These are phyloP conservation scores for Axinella damicornis DNA, from an alignment of 37 sponge, comb jelly and placozoan genomes.

Conservation along the genomic window DNA sequence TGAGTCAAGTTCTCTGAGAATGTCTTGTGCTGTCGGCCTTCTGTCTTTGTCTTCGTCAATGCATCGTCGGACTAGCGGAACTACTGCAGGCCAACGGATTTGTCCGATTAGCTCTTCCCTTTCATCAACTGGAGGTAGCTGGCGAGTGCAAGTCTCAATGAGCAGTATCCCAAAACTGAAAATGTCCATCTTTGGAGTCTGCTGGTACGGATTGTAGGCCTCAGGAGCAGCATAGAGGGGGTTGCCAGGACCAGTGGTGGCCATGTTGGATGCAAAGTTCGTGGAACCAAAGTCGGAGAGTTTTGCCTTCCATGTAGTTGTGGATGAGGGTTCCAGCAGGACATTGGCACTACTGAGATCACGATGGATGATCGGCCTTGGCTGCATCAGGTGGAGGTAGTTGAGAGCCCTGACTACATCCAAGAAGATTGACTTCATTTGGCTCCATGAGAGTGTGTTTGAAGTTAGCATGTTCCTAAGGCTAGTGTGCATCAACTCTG, in stretches of 20 bases:
- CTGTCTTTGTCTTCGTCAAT: neutral
- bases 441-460: neutral
- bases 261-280: slow-evolving; percentile 42
- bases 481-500: slow-evolving; percentile 70
- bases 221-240: slow-evolving; percentile 75
- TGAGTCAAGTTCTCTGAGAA: neutral
- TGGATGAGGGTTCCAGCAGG: slow-evolving; percentile 26
- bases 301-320: slow-evolving; percentile 54
- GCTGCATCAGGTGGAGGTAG: slow-evolving; percentile 62
- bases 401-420: slow-evolving; percentile 59
- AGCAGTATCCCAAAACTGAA: slow-evolving; percentile 71
- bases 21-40: neutral
- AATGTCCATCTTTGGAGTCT: slow-evolving; percentile 67
- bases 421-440: slow-evolving; percentile 3
- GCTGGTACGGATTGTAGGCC: slow-evolving; percentile 23
- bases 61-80: neutral
- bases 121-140: slow-evolving; percentile 18
- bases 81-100: neutral
- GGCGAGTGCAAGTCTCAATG: slow-evolving; percentile 47
- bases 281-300: slow-evolving; percentile 73
- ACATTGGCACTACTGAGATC: slow-evolving; percentile 79
- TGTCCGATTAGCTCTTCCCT: neutral
- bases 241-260: slow-evolving; percentile 39
- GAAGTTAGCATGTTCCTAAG: slow-evolving; percentile 20
- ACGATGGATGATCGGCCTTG: slow-evolving; percentile 69